Evolutionary conservation across 2,797 vertebrate species (phyloP).

Genomic region (Pelodytes ibericus): DNA sequence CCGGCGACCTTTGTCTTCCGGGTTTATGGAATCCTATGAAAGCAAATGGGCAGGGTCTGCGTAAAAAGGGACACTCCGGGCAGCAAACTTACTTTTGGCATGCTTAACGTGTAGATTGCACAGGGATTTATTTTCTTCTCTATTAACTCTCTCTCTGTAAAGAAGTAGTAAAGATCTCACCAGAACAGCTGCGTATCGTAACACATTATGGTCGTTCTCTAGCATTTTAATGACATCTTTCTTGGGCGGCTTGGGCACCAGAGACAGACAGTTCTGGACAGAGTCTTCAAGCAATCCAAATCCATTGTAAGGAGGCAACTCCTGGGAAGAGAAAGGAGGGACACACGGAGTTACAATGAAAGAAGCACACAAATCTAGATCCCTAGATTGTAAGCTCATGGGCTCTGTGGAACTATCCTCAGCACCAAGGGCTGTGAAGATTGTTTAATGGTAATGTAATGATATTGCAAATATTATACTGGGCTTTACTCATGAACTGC

Average conservation of each 20-base stretch:
- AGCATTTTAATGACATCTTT: conserved; percentile 84
- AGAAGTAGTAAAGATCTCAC: conserved; percentile 71
- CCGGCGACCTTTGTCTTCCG: conserved; percentile 74
- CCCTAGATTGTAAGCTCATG: too few species aligned
- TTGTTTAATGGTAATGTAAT: too few species aligned
- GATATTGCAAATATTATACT: too few species aligned
- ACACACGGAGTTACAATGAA: background rate
- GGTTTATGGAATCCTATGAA: conserved; percentile 81
- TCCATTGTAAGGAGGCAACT: conserved; percentile 89
- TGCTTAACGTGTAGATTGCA: too few species aligned
- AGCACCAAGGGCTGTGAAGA: too few species aligned
- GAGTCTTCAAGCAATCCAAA: conserved; percentile 90
- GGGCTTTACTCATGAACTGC: too few species aligned
- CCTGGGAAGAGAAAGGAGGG: conserved; percentile 64
- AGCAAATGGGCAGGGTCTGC: background rate
- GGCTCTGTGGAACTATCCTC: too few species aligned
- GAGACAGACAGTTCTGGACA: conserved; percentile 86
- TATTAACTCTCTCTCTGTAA: too few species aligned
- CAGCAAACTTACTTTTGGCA: too few species aligned
- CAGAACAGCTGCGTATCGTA: conserved; percentile 81
- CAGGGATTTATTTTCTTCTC: too few species aligned
- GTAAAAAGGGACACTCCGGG: too few species aligned
- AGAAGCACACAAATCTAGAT: too few species aligned
- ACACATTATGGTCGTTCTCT: conserved; percentile 80
- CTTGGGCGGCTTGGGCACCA: conserved; percentile 82